phyloP scores from a whole-genome alignment of 2,888 invertebrate genomes.

The Margaritifera margaritifera region DNA sequence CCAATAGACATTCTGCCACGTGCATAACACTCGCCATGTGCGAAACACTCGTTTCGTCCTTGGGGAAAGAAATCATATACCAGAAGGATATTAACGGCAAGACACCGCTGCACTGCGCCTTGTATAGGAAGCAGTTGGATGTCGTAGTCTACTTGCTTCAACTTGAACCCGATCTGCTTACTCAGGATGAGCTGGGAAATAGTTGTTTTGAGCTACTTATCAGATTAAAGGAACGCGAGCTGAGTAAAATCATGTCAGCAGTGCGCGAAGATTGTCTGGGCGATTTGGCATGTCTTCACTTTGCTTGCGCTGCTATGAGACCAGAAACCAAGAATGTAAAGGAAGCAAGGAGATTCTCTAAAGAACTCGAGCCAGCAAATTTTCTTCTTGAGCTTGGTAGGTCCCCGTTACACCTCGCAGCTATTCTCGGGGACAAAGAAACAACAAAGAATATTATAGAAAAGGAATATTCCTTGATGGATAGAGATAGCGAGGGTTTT shows the following conservation, averaged over 20 bases:
- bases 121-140: conserved; percentile 19
- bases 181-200: conserved; percentile 29
- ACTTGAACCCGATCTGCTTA: conserved; percentile 29
- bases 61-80: conserved; percentile 36
- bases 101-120: conserved; percentile 39
- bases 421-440: conserved; percentile 25
- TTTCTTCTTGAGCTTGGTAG: too few relatives aligned
- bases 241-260: conserved; percentile 23
- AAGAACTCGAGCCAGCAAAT: conserved; percentile 11
- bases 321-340: conserved; percentile 6
- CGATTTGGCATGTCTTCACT: conserved; percentile 11
- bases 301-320: conserved; percentile 18
- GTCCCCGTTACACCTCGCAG: conserved; percentile 20
- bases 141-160: conserved; percentile 37
- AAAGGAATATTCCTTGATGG: conserved; percentile 5
- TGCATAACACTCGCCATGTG: conserved; percentile 21
- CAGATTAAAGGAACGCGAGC: conserved; percentile 12
- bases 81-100: conserved; percentile 21
- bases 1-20: too few relatives aligned
- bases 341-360: conserved; percentile 15
- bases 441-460: conserved; percentile 16
- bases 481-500: conserved; percentile 24
- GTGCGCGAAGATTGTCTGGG: conserved; percentile 28
- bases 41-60: conserved; percentile 31
- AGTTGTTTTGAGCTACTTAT: conserved; percentile 32